Percentiles rank a stretch among this genome's conserved stretches.
These are phyloP conservation scores for Tetramorium alpestre DNA, from an alignment of 1,140 invertebrate species.

Conservation along the genomic window DNA sequence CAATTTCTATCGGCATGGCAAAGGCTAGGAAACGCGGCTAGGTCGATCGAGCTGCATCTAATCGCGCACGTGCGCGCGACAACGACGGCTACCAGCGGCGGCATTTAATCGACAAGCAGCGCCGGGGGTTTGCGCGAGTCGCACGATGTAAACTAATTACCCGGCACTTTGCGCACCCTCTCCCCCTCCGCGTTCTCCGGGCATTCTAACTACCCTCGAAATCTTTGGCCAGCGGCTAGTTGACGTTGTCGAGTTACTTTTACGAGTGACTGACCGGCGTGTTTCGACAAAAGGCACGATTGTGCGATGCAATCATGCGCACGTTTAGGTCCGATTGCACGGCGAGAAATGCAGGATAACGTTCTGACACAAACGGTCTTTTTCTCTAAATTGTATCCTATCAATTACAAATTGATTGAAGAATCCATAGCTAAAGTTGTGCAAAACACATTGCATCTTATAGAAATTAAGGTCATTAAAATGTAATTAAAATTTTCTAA, in stretches of 20 bases:
- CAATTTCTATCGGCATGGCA: constrained; percentile 65
- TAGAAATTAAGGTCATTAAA: background rate
- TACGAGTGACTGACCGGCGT: constrained; percentile 59
- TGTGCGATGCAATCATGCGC: constrained; percentile 73
- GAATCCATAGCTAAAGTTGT: background rate
- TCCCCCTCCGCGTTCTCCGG: background rate
- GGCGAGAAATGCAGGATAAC: background rate
- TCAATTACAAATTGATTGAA: no score
- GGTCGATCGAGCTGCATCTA: constrained; percentile 63
- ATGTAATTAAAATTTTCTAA: no score
- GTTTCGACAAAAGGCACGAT: constrained; percentile 72
- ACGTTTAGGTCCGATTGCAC: constrained; percentile 17
- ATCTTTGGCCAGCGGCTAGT: constrained; percentile 56
- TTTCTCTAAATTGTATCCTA: background rate
- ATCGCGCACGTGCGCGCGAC: constrained; percentile 62
- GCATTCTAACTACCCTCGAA: background rate
- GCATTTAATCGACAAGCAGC: constrained; percentile 74
- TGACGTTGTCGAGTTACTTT: constrained; percentile 57
- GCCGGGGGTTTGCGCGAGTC: constrained; percentile 72
- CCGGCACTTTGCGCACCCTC: constrained; percentile 76
- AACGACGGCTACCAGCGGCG: constrained; percentile 61
- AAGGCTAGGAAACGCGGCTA: constrained; percentile 62
- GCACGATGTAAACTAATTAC: constrained; percentile 82
- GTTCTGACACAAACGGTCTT: background rate
- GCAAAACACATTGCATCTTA: background rate